These are phyloP conservation scores for Athene noctua DNA, from an alignment of 2,113 vertebrate genomes.

Conservation along the genomic window DNA sequence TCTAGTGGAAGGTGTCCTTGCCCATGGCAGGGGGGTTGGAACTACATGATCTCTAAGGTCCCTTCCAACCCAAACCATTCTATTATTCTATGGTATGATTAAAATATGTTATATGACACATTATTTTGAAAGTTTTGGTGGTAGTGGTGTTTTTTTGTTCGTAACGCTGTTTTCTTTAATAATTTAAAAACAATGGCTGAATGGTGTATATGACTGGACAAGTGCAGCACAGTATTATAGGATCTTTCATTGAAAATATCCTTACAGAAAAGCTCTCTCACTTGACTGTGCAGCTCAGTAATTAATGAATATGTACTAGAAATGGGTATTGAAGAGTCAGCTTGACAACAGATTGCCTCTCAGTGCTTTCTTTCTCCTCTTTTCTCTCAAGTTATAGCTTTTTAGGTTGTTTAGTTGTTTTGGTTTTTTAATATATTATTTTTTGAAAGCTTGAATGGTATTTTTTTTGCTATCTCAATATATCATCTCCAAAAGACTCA, in stretches of 20 bases:
- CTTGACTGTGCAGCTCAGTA: background rate
- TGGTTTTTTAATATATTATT: background rate
- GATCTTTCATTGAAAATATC: background rate
- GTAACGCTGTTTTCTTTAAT: background rate
- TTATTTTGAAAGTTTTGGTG: background rate
- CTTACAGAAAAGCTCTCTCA: background rate
- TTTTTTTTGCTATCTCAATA: background rate
- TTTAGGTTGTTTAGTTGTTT: background rate
- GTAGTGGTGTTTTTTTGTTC: fast-evolving
- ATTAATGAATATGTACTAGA: background rate
- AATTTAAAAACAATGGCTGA: background rate
- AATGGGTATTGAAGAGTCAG: background rate
- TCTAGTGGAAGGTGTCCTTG: too few relatives aligned
- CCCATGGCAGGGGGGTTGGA: too few relatives aligned
- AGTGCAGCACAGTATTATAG: background rate
- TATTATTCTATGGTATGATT: too few relatives aligned
- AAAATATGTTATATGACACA: too few relatives aligned
- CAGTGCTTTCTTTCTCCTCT: background rate
- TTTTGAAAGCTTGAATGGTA: background rate
- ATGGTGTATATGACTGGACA: background rate
- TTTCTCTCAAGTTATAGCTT: background rate
- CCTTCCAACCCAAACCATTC: too few relatives aligned
- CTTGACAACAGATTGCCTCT: background rate
- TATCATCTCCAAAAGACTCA: background rate
- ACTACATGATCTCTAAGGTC: too few relatives aligned